Evolutionary conservation across 2,888 invertebrate species (phyloP).

Genomic region (Epistrophe eligans): DNA sequence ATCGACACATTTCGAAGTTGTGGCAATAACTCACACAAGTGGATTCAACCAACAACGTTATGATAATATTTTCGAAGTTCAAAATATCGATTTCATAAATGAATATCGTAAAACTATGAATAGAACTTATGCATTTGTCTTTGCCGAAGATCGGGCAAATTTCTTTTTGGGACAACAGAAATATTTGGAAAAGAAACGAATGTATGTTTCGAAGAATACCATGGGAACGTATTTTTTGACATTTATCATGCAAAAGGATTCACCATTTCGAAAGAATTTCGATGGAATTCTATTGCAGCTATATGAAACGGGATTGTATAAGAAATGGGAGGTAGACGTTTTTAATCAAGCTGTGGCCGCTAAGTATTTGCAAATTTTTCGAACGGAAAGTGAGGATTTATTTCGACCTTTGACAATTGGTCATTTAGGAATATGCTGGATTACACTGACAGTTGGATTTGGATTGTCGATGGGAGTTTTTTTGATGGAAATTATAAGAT

Average conservation of each 20-base stretch:
- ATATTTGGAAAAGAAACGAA: constrained; percentile 49
- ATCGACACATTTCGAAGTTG: constrained; percentile 37
- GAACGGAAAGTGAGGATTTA: constrained; percentile 29
- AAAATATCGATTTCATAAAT: constrained; percentile 50
- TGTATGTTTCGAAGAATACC: constrained; percentile 40
- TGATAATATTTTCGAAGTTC: constrained; percentile 27
- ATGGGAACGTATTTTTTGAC: constrained; percentile 51
- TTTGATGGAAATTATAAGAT: constrained; percentile 22
- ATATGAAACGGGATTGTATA: constrained; percentile 58
- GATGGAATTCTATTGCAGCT: constrained; percentile 57
- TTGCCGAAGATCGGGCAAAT: constrained; percentile 52
- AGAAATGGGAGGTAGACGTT: constrained; percentile 58
- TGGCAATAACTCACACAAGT: constrained; percentile 18
- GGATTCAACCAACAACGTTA: constrained; percentile 23
- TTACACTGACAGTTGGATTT: constrained; percentile 16
- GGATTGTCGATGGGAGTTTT: constrained; percentile 1
- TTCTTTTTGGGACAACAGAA: constrained; percentile 65
- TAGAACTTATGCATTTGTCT: constrained; percentile 44
- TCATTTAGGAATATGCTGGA: constrained; percentile 50
- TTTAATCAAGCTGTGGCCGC: constrained; percentile 55
- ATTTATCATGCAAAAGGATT: constrained; percentile 60
- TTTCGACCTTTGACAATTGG: constrained; percentile 41
- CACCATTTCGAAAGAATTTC: constrained; percentile 60
- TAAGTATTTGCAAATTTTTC: constrained; percentile 56
- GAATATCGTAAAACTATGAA: constrained; percentile 55